Percentiles rank a stretch among this genome's conserved stretches.
phyloP scores from a whole-genome alignment of 1,140 invertebrate species.

The Eriosoma lanigerum region DNA sequence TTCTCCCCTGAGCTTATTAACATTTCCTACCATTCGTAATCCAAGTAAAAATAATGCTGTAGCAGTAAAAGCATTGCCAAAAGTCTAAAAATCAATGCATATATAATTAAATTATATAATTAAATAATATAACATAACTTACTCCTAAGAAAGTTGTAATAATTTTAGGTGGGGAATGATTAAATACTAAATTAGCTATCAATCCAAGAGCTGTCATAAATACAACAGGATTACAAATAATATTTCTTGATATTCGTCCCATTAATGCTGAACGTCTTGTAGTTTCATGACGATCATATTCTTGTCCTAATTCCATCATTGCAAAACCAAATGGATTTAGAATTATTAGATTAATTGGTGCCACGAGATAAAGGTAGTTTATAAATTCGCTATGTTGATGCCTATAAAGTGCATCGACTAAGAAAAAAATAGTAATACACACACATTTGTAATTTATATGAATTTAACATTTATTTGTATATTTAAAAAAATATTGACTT shows the following conservation, averaged over 20 bases:
- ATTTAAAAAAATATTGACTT: neutral
- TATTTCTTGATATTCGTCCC: slow-evolving; percentile 56
- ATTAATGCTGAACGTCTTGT: slow-evolving; percentile 40
- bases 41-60: slow-evolving; percentile 88
- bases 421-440: slow-evolving; percentile 56
- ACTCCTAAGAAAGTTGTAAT: slow-evolving; percentile 76
- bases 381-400: slow-evolving; percentile 85
- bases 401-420: slow-evolving; percentile 74
- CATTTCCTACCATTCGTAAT: slow-evolving; percentile 88
- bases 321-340: slow-evolving; percentile 91
- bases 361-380: slow-evolving; percentile 88
- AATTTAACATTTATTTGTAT: too few relatives aligned
- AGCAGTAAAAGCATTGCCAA: slow-evolving; percentile 87
- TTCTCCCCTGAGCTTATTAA: slow-evolving; percentile 73
- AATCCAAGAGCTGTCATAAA: slow-evolving; percentile 92
- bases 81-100: slow-evolving; percentile 61
- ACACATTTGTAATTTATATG: neutral
- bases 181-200: slow-evolving; percentile 79
- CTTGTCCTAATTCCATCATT: slow-evolving; percentile 80
- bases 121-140: slow-evolving; percentile 55
- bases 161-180: slow-evolving; percentile 73
- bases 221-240: slow-evolving; percentile 85
- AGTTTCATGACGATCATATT: slow-evolving; percentile 56
- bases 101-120: neutral
- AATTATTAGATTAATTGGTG: slow-evolving; percentile 89